A percentile compares a stretch with the other conserved stretches of the same genome.
phyloP scores from a whole-genome alignment of 2,888 invertebrate species.

The Apodemia mormo region DNA sequence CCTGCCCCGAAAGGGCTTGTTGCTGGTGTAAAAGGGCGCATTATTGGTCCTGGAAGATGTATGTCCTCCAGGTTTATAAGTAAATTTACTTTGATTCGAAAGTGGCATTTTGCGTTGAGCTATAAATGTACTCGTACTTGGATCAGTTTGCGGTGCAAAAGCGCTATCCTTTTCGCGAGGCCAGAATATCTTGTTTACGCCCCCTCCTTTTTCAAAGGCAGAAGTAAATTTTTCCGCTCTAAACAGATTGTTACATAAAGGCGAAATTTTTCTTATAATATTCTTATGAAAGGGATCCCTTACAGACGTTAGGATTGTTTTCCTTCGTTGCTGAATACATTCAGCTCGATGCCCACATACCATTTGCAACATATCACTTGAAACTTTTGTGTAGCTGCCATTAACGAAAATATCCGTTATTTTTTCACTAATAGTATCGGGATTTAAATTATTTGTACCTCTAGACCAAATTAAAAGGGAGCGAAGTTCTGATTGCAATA shows the following conservation, averaged over 20 bases:
- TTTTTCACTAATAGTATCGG: background rate
- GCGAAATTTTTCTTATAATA: background rate
- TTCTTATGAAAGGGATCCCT: background rate
- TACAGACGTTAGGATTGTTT: background rate
- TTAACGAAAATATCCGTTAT: background rate
- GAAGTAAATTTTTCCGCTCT: background rate
- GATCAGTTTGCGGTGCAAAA: background rate
- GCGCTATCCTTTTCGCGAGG: too few species aligned
- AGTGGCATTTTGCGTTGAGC: background rate
- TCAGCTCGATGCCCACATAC: background rate
- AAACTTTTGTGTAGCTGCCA: background rate
- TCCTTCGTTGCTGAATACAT: background rate
- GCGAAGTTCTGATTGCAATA: background rate
- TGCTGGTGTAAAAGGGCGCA: background rate
- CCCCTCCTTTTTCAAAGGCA: background rate
- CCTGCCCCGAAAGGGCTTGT: conserved; percentile 4
- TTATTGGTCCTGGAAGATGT: background rate
- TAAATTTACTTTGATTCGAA: background rate
- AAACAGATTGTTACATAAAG: background rate
- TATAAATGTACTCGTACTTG: background rate
- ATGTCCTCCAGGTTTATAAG: background rate
- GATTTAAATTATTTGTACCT: background rate
- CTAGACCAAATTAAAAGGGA: background rate
- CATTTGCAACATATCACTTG: background rate
- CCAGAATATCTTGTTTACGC: too few species aligned